Percentiles rank a stretch among this genome's conserved stretches.
phyloP scores from a whole-genome alignment of 37 sponge, comb jelly and placozoan genomes.

The Beroe forskalii region DNA sequence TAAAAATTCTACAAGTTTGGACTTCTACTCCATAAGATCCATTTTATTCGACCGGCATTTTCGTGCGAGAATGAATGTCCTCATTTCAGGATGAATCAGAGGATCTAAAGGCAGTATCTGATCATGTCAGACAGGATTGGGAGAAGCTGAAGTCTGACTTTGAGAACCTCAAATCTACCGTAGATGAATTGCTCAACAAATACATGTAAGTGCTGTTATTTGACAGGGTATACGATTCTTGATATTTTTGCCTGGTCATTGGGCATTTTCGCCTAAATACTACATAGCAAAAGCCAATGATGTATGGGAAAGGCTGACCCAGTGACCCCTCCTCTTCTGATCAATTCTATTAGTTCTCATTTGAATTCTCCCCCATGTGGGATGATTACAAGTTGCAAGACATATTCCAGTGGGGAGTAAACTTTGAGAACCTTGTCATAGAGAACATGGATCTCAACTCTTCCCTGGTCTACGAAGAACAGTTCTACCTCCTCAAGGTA shows the following conservation, averaged over 20 bases:
- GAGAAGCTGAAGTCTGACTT: constrained; percentile 16
- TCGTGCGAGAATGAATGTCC: no score
- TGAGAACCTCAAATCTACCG: not conserved
- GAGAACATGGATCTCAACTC: not conserved
- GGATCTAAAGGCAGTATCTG: not conserved
- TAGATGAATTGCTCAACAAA: not conserved
- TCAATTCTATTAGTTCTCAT: no score
- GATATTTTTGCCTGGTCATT: no score
- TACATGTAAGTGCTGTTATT: not conserved
- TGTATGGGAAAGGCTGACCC: no score
- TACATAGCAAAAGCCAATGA: no score
- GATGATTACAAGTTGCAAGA: constrained; percentile 49
- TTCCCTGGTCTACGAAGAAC: constrained; percentile 48
- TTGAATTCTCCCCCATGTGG: not conserved
- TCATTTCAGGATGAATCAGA: not conserved
- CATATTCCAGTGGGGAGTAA: constrained; percentile 22
- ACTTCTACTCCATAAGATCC: no score
- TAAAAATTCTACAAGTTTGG: no score
- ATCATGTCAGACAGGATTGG: not conserved
- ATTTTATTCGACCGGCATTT: no score
- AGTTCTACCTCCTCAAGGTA: constrained; percentile 64
- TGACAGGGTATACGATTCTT: no score
- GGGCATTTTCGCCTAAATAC: no score
- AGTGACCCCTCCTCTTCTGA: no score
- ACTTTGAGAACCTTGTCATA: constrained; percentile 21